These are phyloP conservation scores for Heptranchias perlo DNA, from an alignment of 2,113 vertebrate species.

Conservation along the genomic window DNA sequence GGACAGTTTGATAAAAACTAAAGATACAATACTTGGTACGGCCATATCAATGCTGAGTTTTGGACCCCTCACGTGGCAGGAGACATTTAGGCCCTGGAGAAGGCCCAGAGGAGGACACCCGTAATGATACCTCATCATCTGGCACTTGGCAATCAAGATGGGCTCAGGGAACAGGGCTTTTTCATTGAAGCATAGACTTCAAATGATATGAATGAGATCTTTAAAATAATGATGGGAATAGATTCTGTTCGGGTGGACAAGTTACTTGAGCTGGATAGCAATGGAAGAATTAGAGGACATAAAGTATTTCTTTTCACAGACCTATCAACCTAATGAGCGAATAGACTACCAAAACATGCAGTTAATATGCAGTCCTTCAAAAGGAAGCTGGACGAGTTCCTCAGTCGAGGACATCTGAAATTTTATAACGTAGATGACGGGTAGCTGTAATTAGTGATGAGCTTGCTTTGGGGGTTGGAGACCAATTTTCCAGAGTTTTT, in stretches of 20 bases:
- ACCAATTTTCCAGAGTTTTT: neutral
- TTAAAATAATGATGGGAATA: no score
- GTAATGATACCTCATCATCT: neutral
- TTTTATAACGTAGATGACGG: neutral
- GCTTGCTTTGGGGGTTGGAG: neutral
- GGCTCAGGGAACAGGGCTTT: neutral
- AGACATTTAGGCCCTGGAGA: neutral
- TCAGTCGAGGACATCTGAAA: neutral
- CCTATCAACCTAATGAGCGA: neutral
- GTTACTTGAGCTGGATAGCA: neutral
- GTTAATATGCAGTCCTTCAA: neutral
- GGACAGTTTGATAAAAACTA: neutral
- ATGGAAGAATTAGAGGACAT: neutral
- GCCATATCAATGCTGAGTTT: neutral
- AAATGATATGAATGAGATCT: neutral
- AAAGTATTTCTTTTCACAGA: neutral
- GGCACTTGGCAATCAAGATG: neutral
- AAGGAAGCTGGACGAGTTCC: neutral
- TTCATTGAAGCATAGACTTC: neutral
- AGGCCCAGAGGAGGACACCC: neutral
- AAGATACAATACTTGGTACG: neutral
- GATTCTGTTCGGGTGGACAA: neutral
- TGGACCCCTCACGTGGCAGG: neutral
- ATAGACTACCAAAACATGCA: neutral
- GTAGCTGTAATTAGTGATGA: neutral